A percentile compares a stretch with the other conserved stretches of the same genome.
phyloP scores from a whole-genome alignment of 2,113 vertebrate genomes.

The Gobius niger region DNA sequence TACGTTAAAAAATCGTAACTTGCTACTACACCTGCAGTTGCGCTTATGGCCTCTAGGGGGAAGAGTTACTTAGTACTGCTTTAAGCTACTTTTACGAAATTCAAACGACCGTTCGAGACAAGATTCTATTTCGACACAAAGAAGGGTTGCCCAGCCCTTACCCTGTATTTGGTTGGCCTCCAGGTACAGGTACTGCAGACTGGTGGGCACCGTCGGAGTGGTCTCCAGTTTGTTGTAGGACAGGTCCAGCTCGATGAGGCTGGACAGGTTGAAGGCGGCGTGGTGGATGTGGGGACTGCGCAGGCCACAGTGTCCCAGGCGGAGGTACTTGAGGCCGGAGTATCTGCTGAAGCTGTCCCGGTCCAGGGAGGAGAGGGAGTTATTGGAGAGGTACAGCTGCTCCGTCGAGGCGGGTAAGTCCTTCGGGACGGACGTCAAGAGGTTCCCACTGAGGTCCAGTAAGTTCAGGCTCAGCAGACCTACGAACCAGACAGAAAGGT shows the following conservation, averaged over 20 bases:
- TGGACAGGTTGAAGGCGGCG: conserved; percentile 68
- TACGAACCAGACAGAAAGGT: conserved; percentile 27
- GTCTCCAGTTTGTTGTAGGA: conserved; percentile 75
- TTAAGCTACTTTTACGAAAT: no score
- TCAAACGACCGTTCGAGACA: no score
- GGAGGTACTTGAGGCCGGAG: conserved; percentile 66
- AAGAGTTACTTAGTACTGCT: no score
- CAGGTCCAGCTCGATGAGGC: conserved; percentile 78
- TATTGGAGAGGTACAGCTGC: conserved; percentile 78
- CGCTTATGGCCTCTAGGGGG: no score
- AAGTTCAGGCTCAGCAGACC: conserved; percentile 67
- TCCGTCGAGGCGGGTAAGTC: conserved; percentile 70
- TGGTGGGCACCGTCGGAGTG: conserved; percentile 69
- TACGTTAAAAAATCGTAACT: no score
- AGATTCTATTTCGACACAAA: no score
- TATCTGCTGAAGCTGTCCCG: conserved; percentile 60
- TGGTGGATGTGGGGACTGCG: conserved; percentile 40
- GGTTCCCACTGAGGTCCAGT: conserved; percentile 75
- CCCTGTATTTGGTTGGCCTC: conserved; percentile 78
- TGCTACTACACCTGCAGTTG: no score
- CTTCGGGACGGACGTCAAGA: conserved; percentile 62
- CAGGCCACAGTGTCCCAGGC: conserved; percentile 69
- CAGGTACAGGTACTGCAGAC: conserved; percentile 77
- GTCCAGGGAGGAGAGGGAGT: conserved; percentile 60
- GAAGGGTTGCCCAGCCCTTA: conserved; percentile 33